Evolutionary conservation across 23 tunicate genomes (phyloP).

Genomic region (Aplidium turbinatum): DNA sequence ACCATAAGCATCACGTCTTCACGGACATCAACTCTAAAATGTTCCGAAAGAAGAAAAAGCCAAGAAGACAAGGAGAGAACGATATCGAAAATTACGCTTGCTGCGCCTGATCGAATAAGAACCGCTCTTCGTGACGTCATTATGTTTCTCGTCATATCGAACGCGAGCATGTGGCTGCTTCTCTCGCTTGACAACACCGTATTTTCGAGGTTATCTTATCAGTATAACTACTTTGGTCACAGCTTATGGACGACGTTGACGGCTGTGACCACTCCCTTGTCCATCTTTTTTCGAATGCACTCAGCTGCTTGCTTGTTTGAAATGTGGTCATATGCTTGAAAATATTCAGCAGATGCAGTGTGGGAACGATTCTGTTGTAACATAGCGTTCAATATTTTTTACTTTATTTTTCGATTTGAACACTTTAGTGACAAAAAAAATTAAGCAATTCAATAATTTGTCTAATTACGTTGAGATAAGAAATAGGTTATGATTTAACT

Average conservation of each 20-base stretch:
- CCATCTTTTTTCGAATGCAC: conserved; percentile 16
- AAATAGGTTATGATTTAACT: too few species aligned
- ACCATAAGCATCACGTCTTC: too few species aligned
- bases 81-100: too few species aligned
- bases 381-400: not conserved
- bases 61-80: too few species aligned
- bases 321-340: conserved; percentile 13
- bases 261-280: conserved; percentile 1
- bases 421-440: too few species aligned
- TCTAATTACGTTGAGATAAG: too few species aligned
- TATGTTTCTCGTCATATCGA: conserved; percentile 2
- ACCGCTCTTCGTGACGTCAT: conserved; percentile 9
- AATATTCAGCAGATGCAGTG: not conserved
- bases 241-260: conserved; percentile 11
- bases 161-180: conserved; percentile 24
- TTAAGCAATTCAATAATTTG: too few species aligned
- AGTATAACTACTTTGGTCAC: conserved; percentile 14
- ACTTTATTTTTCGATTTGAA: too few species aligned
- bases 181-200: conserved; percentile 5
- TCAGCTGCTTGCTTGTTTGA: conserved; percentile 21
- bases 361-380: not conserved
- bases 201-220: not conserved
- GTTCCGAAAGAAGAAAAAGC: too few species aligned
- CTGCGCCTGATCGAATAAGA: not conserved
- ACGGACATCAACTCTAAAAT: too few species aligned